Conservation (phyloP, 92 coral and sea anemone species). For the Virgularia gustaviana region DNA sequence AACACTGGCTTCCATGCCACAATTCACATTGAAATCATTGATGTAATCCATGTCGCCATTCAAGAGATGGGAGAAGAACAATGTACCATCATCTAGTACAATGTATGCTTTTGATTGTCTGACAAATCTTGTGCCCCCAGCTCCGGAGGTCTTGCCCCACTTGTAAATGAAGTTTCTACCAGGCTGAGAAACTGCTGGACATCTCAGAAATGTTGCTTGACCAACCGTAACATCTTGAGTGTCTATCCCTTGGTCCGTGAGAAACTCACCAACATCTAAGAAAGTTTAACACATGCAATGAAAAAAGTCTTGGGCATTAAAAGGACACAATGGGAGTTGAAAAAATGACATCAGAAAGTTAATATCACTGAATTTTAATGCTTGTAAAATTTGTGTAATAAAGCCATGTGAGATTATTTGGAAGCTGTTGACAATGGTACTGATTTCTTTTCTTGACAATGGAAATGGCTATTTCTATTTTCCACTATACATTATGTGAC, state of each 20-base stretch:
- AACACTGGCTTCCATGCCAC: slow-evolving; percentile 28
- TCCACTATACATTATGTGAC: too few relatives aligned
- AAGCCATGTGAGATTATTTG: too few relatives aligned
- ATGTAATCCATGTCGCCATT: not conserved
- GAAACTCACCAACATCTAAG: slow-evolving; percentile 22
- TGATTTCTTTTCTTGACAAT: too few relatives aligned
- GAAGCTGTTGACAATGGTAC: too few relatives aligned
- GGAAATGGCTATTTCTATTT: too few relatives aligned
- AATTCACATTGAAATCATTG: not conserved
- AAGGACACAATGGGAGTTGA: too few relatives aligned
- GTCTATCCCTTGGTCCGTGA: not conserved
- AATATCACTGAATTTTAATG: too few relatives aligned
- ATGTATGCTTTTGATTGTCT: not conserved
- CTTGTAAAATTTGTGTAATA: too few relatives aligned
- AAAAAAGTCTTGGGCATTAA: too few relatives aligned
- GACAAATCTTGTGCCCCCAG: slow-evolving; percentile 14
- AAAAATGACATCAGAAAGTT: too few relatives aligned
- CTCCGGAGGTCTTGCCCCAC: slow-evolving; percentile 8
- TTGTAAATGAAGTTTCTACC: slow-evolving; percentile 18
- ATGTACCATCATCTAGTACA: slow-evolving; percentile 22
- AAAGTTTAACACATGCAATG: too few relatives aligned
- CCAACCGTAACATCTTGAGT: not conserved
- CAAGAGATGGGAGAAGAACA: slow-evolving; percentile 18
- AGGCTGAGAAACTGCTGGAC: slow-evolving; percentile 12
- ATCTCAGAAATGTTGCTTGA: slow-evolving; percentile 18